Evolutionary conservation across 2,888 invertebrate species (phyloP), one percentile per base, ranked within the genome.

Genomic region (Bellardia bayeri): DNA sequence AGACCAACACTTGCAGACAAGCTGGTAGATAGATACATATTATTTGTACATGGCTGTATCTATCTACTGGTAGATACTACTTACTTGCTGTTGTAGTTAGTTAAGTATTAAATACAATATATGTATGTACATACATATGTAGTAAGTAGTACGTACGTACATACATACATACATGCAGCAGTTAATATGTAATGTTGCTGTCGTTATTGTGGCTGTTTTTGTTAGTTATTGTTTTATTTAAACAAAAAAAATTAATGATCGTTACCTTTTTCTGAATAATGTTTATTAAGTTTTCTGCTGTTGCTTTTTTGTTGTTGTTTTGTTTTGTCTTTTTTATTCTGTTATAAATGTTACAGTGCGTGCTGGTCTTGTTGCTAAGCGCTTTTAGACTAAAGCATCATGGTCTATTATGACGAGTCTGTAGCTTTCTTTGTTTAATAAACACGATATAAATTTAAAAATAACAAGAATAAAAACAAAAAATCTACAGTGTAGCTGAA

Each of bases 311-410:
- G 23, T 30, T 37, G 2, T 40, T 64, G 1, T 64, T 64, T 2
- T 40, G 6, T 16, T 37, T 45, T 45, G 8, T 64, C 54, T 40
- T 49, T 49, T 64, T 66, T 40, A 37, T 49, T 13, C 13, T 76
- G n/a, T 45, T 40, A 42, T 16, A 81, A 69, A 63, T 64, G 33
- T 58, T 61, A 16, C 54, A 63, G 23, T 86, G 86, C 82, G 86
- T 86, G 82, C 63, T 69, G 63, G 64, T 64, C 68, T 79, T 86
- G 86, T 86, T 86, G 69, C 82, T 79, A 86, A 82, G 86, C 86
- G 79, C 82, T 82, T 75, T 82, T 76, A 64, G 56, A 37, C 23
- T 72, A 54, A 23, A 71, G 71, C 86, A 82, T 82, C 75, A 82
- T 79, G 86, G 79, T 79, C 40, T 86, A 80, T 69, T 79, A 63